Conservation (phyloP, 2,113 vertebrate genomes). For the Psilopsiagon aurifrons region DNA sequence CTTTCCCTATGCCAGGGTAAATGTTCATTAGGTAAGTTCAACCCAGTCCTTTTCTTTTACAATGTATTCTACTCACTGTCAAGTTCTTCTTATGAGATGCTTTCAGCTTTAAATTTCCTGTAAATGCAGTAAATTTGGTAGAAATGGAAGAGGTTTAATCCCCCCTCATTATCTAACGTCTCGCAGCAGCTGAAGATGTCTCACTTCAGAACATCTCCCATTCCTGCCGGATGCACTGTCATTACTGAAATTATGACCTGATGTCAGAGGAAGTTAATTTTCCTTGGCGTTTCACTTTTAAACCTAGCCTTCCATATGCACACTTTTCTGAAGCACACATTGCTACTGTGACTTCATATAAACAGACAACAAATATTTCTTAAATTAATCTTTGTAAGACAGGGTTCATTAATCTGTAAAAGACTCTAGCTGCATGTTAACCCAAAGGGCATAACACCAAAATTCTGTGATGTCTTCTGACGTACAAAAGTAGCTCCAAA, state of each 20-base stretch:
- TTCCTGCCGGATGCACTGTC: constrained; percentile 26
- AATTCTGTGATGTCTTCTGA: constrained; percentile 76
- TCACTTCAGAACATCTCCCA: background rate
- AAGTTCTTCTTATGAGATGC: fast-evolving
- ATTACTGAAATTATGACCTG: background rate
- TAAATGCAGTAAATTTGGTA: background rate
- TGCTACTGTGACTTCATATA: constrained; percentile 53
- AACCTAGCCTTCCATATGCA: background rate
- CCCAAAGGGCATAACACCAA: constrained; percentile 82
- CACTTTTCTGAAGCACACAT: background rate
- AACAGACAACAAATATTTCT: constrained; percentile 66
- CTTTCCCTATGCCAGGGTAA: background rate
- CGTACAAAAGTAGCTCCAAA: constrained; percentile 78
- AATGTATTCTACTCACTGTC: fast-evolving
- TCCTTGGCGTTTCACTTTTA: background rate
- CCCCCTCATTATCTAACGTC: background rate
- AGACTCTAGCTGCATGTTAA: constrained; percentile 64
- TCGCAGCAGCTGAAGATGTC: background rate
- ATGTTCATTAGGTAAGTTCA: background rate
- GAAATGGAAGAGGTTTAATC: background rate
- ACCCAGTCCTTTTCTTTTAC: background rate
- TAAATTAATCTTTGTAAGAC: constrained; percentile 76
- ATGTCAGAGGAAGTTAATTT: constrained; percentile 43
- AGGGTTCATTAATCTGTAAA: constrained; percentile 80
- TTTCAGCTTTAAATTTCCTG: background rate